Evolutionary conservation across 2,797 vertebrate species (phyloP).

Genomic region (Melanotaenia maccullochi): DNA sequence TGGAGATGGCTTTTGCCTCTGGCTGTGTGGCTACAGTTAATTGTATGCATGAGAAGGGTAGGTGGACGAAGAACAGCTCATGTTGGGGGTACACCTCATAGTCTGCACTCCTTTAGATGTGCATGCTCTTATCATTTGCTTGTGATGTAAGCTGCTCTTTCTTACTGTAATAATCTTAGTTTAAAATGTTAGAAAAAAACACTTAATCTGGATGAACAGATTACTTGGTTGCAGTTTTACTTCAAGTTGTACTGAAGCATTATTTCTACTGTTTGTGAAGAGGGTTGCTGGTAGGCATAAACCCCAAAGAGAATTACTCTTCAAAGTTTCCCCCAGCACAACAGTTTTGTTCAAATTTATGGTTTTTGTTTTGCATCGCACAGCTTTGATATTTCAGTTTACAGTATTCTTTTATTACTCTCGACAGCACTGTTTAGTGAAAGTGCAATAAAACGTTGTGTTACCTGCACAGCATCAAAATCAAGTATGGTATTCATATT

Average conservation of each 20-base stretch:
- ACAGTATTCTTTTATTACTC: not conserved
- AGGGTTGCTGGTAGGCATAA: not conserved
- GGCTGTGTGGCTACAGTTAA: slow-evolving; percentile 57
- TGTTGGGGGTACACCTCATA: slow-evolving; percentile 62
- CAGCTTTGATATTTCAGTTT: not conserved
- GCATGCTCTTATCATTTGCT: slow-evolving; percentile 64
- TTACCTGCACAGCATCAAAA: not conserved
- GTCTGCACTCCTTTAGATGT: slow-evolving; percentile 49
- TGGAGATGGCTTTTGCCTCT: slow-evolving; percentile 42
- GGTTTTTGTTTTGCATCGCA: not conserved
- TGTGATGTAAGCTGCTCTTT: slow-evolving; percentile 43
- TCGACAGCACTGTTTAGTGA: not conserved
- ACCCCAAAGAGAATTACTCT: not conserved
- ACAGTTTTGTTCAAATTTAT: not conserved
- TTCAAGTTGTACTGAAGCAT: not conserved
- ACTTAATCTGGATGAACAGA: slow-evolving; percentile 30
- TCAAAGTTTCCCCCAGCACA: not conserved
- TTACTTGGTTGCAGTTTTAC: not conserved
- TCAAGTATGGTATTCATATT: not conserved
- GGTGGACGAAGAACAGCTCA: slow-evolving; percentile 43
- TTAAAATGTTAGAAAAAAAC: slow-evolving; percentile 21
- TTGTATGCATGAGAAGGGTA: slow-evolving; percentile 42
- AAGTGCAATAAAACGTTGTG: not conserved
- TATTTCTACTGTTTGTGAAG: slow-evolving; percentile 1
- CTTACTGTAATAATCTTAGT: slow-evolving; percentile 24